These are phyloP conservation scores for Drosophila neotestacea DNA, from an alignment of 2,888 invertebrate species.

Conservation along the genomic window DNA sequence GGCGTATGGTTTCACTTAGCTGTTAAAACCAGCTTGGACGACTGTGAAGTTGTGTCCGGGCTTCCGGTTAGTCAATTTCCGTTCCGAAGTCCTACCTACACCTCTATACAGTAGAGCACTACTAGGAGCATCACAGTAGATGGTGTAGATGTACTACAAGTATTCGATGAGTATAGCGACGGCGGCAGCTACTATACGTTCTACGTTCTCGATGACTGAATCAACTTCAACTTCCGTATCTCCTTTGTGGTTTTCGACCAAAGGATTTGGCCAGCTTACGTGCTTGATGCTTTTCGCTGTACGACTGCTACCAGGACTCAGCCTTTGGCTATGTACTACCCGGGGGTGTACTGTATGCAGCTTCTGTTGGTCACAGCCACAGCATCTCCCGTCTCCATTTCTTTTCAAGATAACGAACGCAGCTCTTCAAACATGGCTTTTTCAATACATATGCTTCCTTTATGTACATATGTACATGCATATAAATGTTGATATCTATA, in stretches of 20 bases:
- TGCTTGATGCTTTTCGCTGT: conserved; percentile 83
- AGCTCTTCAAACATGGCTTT: conserved; percentile 70
- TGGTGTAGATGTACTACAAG: conserved; percentile 33
- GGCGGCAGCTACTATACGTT: conserved; percentile 19
- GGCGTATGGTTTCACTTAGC: conserved; percentile 41
- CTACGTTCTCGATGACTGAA: conserved; percentile 66
- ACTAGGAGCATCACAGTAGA: conserved; percentile 47
- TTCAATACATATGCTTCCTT: conserved; percentile 56
- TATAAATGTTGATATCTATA: conserved; percentile 31
- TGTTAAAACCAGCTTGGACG: conserved; percentile 36
- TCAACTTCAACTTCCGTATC: conserved; percentile 84
- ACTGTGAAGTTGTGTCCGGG: conserved; percentile 55
- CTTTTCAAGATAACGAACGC: conserved; percentile 70
- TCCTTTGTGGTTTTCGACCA: conserved; percentile 82
- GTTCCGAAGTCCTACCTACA: conserved; percentile 74
- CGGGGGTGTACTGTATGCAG: conserved; percentile 85
- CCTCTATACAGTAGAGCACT: conserved; percentile 45
- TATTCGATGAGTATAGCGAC: conserved; percentile 13
- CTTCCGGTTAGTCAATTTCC: conserved; percentile 83
- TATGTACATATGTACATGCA: conserved; percentile 26
- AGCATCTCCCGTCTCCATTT: conserved; percentile 45
- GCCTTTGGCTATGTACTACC: conserved; percentile 86
- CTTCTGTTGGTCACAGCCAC: conserved; percentile 81
- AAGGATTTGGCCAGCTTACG: conserved; percentile 84
- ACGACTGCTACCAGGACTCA: conserved; percentile 85